phyloP scores from a whole-genome alignment of 2,797 vertebrate species.

The Esox masquinongy region DNA sequence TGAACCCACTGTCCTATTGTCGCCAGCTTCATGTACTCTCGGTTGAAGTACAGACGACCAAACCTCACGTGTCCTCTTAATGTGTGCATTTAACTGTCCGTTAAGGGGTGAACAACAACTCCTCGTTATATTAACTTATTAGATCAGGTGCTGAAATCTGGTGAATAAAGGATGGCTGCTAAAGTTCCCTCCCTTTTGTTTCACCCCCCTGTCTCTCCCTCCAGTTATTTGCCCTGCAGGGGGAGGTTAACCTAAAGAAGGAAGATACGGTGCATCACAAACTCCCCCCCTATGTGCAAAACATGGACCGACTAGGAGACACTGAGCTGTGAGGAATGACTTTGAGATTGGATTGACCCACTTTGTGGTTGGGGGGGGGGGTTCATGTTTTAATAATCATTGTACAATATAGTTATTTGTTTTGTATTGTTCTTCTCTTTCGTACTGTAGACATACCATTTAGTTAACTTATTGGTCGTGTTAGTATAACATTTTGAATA shows the following conservation, averaged over 20 bases:
- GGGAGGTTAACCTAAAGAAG: constrained; percentile 77
- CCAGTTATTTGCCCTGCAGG: constrained; percentile 93
- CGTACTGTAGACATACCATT: neutral
- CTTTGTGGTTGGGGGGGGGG: constrained; percentile 2
- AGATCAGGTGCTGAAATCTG: too few relatives aligned
- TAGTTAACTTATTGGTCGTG: constrained; percentile 9
- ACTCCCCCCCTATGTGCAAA: constrained; percentile 90
- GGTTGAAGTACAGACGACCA: too few relatives aligned
- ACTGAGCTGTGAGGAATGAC: constrained; percentile 89
- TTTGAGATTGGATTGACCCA: constrained; percentile 23
- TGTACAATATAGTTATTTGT: neutral
- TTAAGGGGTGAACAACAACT: too few relatives aligned
- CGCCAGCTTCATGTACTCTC: too few relatives aligned
- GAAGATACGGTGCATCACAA: constrained; percentile 85
- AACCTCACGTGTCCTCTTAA: too few relatives aligned
- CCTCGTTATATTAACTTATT: too few relatives aligned
- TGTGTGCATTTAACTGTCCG: too few relatives aligned
- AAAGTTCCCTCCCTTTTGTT: neutral
- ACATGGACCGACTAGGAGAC: constrained; percentile 96
- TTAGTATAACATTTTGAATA: constrained; percentile 33
- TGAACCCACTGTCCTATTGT: too few relatives aligned
- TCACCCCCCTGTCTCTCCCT: neutral
- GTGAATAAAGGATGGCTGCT: too few relatives aligned
- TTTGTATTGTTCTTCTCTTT: neutral
- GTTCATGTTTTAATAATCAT: constrained; percentile 6